Base-by-base conservation (phyloP, 2,888 invertebrate genomes). In the Apeira syringaria region DNA sequence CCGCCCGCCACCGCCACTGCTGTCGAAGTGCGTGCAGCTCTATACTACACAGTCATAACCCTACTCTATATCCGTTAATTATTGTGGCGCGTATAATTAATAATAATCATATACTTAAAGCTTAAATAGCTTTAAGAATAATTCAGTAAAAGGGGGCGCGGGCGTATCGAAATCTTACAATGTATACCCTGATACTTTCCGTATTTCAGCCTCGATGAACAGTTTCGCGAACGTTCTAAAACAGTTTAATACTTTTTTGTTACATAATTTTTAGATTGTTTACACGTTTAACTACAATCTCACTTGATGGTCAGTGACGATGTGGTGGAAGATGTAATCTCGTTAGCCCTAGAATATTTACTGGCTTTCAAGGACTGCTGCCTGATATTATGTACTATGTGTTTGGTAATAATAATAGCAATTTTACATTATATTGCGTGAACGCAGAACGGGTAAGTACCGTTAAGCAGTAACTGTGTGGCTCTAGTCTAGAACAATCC, bases 401-500 rank as follows among this genome's bases (percentile, higher is more conserved):
- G n/a, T n/a, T n/a, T n/a, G n/a, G n/a, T n/a, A n/a, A n/a, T n/a
- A n/a, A n/a, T n/a, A n/a, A n/a, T n/a, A n/a, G n/a, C n/a, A n/a
- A n/a, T n/a, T n/a, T n/a, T n/a, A n/a, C n/a, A n/a, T n/a, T n/a
- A n/a, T n/a, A 80, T 74, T 77, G 78, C 64, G 74, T 80, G 73
- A 78, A 81, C 76, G 73, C 80, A 84, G 85, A 87, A 84, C 74
- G 73, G 74, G 61, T 59, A 55, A 58, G 64, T 83, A 74, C 88
- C 88, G 87, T 87, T 87, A 88, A 66, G 44, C 60, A 38, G 47
- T 87, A 86, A 89, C 87, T 82, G 88, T 87, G 79, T 63, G 69
- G 68, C 73, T 73, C 67, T 80, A 74, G 83, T 77, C 85, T 86
- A 86, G 85, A 86, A 87, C 79, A 80, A 79, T 85, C 84, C 86